Conservation (phyloP, 2,888 invertebrate genomes). For the Autographa pulchrina region DNA sequence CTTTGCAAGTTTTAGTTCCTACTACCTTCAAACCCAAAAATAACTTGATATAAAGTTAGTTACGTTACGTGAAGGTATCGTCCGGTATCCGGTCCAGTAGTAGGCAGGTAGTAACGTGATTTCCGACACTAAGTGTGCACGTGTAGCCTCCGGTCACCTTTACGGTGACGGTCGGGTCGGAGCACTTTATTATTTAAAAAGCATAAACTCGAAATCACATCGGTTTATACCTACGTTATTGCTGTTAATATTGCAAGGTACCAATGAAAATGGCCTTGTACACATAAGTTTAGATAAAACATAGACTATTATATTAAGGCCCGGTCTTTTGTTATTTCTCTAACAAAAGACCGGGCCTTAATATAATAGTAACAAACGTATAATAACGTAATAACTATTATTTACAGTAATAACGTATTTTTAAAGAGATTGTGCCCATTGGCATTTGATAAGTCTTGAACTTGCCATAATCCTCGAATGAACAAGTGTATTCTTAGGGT, state of each 20-base stretch:
- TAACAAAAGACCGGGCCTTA: too few relatives aligned
- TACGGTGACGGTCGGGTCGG: background rate
- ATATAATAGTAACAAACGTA: too few relatives aligned
- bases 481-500: too few relatives aligned
- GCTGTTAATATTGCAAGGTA: background rate
- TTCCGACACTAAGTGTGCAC: slow-evolving; percentile 5
- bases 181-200: background rate
- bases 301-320: too few relatives aligned
- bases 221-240: background rate
- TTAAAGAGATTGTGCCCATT: too few relatives aligned
- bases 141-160: background rate
- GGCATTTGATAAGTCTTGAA: too few relatives aligned
- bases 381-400: too few relatives aligned
- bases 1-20: background rate
- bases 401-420: too few relatives aligned
- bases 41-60: background rate
- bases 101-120: background rate
- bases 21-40: background rate
- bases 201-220: background rate
- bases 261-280: too few relatives aligned
- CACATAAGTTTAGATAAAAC: too few relatives aligned
- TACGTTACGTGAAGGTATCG: background rate
- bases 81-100: background rate
- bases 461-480: too few relatives aligned
- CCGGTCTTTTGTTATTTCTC: too few relatives aligned